Percentiles rank a stretch among this genome's conserved stretches.
phyloP scores from a whole-genome alignment of 1,140 invertebrate species.

The Drosophila nigromelanica region DNA sequence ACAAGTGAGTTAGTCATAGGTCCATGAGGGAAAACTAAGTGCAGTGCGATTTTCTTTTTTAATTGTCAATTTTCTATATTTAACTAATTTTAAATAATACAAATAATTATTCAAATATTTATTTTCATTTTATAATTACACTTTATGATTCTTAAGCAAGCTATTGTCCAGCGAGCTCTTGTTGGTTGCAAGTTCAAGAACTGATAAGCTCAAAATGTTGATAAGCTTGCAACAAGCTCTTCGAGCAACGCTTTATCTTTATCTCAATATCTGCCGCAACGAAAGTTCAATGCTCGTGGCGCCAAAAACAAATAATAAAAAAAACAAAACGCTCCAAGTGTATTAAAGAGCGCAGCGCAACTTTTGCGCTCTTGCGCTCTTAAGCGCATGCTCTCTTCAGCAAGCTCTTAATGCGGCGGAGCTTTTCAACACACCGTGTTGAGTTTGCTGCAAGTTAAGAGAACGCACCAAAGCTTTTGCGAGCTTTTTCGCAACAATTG shows the following conservation, averaged over 20 bases:
- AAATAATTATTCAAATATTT: no score
- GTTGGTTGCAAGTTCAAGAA: conserved; percentile 41
- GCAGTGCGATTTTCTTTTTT: no score
- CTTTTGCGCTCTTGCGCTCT: conserved; percentile 15
- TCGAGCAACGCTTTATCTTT: conserved; percentile 24
- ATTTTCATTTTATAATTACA: no score
- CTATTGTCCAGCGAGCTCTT: neutral
- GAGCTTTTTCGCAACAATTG: conserved; percentile 56
- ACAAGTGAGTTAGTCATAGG: neutral
- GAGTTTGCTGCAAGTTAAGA: conserved; percentile 44
- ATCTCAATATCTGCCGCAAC: conserved; percentile 24
- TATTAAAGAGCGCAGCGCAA: conserved; percentile 15
- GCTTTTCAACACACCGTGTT: conserved; percentile 74
- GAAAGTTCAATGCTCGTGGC: conserved; percentile 67
- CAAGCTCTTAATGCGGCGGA: neutral
- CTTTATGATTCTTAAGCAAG: no score
- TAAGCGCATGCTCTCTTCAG: conserved; percentile 28
- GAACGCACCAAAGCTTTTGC: conserved; percentile 34
- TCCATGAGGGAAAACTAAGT: neutral
- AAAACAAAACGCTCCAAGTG: neutral
- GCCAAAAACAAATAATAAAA: conserved; percentile 37
- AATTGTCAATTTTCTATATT: no score
- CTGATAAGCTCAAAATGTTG: conserved; percentile 57
- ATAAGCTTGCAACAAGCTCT: conserved; percentile 38
- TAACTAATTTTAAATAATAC: no score